A percentile compares a stretch with the other conserved stretches of the same genome.
phyloP scores from a whole-genome alignment of 2,888 invertebrate genomes.

The Automeris io region DNA sequence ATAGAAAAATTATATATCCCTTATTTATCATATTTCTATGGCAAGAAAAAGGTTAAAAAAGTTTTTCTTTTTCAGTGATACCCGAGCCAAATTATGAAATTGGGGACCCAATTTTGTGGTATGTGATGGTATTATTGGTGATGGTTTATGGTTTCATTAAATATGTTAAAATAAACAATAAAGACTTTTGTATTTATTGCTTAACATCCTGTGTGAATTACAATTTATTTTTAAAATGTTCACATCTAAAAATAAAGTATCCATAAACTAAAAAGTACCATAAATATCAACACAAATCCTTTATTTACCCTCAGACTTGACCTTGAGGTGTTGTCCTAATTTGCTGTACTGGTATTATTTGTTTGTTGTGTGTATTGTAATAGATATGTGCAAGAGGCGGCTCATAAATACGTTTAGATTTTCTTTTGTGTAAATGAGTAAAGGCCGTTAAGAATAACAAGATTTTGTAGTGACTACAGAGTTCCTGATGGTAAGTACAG shows the following conservation, averaged over 20 bases:
- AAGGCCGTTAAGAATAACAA: too few species aligned
- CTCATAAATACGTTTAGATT: too few species aligned
- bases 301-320: neutral
- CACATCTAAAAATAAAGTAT: neutral
- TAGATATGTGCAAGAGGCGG: too few species aligned
- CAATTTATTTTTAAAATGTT: too few species aligned
- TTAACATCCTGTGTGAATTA: too few species aligned
- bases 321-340: neutral
- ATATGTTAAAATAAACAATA: neutral
- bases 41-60: neutral
- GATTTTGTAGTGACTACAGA: too few species aligned
- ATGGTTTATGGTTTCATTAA: conserved; percentile 11
- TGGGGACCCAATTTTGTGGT: conserved; percentile 16
- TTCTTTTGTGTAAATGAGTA: too few species aligned
- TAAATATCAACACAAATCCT: conserved; percentile 26
- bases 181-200: too few species aligned
- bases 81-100: conserved; percentile 41
- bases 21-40: neutral
- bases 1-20: too few species aligned
- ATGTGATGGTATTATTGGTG: conserved; percentile 31
- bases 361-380: too few species aligned
- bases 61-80: conserved; percentile 33
- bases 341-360: neutral
- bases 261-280: conserved; percentile 18
- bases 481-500: too few species aligned